phyloP scores from a whole-genome alignment of 2,888 invertebrate genomes.

The Ennomos erosarius region DNA sequence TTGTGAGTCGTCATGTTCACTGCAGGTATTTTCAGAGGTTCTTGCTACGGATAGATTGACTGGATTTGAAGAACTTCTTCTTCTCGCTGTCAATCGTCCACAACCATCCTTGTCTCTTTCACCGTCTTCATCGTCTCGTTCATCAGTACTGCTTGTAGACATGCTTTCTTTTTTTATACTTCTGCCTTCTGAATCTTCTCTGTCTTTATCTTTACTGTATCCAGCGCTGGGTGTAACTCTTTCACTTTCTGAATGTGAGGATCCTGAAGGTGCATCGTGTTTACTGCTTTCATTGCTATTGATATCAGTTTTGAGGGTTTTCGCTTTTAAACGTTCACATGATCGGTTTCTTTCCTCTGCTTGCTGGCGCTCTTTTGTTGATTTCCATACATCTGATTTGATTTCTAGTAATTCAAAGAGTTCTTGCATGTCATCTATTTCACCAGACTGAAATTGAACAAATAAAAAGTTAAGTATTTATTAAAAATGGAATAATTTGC shows the following conservation, averaged over 20 bases:
- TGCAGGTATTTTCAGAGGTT: conserved; percentile 84
- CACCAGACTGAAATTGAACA: conserved; percentile 87
- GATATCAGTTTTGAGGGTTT: conserved; percentile 78
- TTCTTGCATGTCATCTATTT: conserved; percentile 93
- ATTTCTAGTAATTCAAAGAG: conserved; percentile 93
- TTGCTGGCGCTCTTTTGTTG: conserved; percentile 81
- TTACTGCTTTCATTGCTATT: conserved; percentile 84
- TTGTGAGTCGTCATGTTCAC: conserved; percentile 83
- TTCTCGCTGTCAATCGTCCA: conserved; percentile 83
- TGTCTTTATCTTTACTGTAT: conserved; percentile 78
- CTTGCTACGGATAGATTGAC: conserved; percentile 90
- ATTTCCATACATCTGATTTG: conserved; percentile 91
- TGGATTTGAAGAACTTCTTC: conserved; percentile 92
- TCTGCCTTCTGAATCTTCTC: conserved; percentile 71
- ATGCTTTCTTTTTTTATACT: conserved; percentile 82
- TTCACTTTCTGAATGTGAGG: conserved; percentile 81
- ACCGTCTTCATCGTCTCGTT: conserved; percentile 82
- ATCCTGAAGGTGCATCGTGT: conserved; percentile 80
- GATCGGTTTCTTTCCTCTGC: conserved; percentile 81
- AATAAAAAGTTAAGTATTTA: conserved; percentile 14
- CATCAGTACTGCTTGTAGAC: conserved; percentile 82
- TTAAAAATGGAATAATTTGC: no score
- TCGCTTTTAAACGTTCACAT: conserved; percentile 78
- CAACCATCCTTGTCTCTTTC: conserved; percentile 79
- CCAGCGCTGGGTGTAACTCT: conserved; percentile 77